Base-by-base conservation (phyloP, 2,113 vertebrate species). In the Mastomys coucha region DNA sequence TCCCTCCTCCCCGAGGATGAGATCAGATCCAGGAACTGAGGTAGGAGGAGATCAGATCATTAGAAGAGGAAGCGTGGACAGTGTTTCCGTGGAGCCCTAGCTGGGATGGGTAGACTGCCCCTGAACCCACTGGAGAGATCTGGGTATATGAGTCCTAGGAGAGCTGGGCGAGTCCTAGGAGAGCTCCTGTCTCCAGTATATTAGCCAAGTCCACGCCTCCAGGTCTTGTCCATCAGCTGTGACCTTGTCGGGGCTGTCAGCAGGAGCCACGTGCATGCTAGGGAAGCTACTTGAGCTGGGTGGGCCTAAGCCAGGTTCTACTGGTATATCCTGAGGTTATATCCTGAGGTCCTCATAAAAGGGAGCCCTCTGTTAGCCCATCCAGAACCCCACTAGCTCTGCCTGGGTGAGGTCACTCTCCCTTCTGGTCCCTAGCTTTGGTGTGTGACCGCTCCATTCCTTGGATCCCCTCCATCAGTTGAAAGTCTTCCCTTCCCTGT, bases 1-100 rank as follows among this genome's bases (percentile, higher is more conserved):
- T 99, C 99, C 99, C 99, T 99, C 97, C 99, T 99, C 89, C 99
- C 99, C 1, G 99, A 99, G 22, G 99, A 99, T 11, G 99, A 99
- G 98, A 99, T 99, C 98, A 99, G 98, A 97, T 99, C 99, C 95
- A 99, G 98, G 97, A 99, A 99, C 99, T 99, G 89, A 86, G 89
- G 63, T 42, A 36, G 96, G 95, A 97, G 91, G 94, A 84, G 26
- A 49, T 53, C 2, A 78, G 81, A 63, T 56, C 73, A 5, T 89
- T 33, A 77, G 12, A 31, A 67, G 19, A 24, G 39, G 13, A 91
- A 56, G 1, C 2, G 10, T 0, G 4, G 26, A 31, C 24, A 2
- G 11, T 2, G 2, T 7, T 36, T 75, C 7, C 1, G 42, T 2
- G 80, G 75, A 53, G 33, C 4, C 51, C 87, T 39, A 16, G 31